Evolutionary conservation across 2,797 vertebrate genomes (phyloP).

Genomic region (Pyrocephalus nanus): DNA sequence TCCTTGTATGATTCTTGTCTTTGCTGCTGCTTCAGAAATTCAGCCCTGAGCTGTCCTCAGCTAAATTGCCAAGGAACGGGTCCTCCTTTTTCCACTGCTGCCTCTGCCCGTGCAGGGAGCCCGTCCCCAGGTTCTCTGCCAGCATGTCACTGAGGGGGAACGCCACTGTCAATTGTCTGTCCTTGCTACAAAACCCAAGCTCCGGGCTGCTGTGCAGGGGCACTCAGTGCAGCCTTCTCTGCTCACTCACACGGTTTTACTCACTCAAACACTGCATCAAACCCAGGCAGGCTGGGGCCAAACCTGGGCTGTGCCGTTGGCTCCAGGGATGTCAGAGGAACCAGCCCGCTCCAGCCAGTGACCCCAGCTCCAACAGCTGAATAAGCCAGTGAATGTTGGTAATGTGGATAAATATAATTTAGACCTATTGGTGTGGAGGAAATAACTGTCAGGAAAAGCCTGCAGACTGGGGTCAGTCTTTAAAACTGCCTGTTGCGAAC

Average conservation of each 20-base stretch:
- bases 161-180: not conserved
- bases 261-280: conserved; percentile 62
- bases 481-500: not conserved
- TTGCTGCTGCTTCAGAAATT: conserved; percentile 49
- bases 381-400: rapidly evolving
- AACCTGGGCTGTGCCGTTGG: rapidly evolving
- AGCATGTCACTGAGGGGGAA: conserved; percentile 33
- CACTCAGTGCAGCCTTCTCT: not conserved
- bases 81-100: conserved; percentile 24
- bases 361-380: rapidly evolving
- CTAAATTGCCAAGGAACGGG: conserved; percentile 5
- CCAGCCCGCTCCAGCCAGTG: not conserved
- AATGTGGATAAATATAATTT: rapidly evolving
- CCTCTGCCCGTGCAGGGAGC: conserved; percentile 12
- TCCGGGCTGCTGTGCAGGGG: not conserved
- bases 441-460: not conserved
- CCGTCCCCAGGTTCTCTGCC: not conserved
- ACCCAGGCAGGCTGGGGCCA: too few relatives aligned
- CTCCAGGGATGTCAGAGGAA: not conserved
- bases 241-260: not conserved
- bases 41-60: conserved; percentile 18
- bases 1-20: conserved; percentile 38
- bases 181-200: conserved; percentile 24
- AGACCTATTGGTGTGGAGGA: not conserved
- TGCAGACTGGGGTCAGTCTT: not conserved